Evolutionary conservation across 2,888 invertebrate species (phyloP).

Genomic region (Pseudeuparius sepicola): DNA sequence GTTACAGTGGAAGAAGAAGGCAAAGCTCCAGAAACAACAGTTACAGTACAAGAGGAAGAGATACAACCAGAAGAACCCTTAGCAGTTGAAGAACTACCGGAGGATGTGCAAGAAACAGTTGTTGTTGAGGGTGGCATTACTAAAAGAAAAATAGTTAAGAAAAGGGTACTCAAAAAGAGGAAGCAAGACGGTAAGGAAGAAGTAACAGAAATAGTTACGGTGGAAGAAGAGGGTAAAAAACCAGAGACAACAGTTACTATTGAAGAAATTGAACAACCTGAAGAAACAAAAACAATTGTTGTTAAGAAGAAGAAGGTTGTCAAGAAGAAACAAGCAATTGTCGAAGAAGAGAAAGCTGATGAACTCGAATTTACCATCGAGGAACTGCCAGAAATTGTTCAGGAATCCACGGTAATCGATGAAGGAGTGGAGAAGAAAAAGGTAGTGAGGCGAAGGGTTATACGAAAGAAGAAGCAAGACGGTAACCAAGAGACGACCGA

Average conservation of each 20-base stretch:
- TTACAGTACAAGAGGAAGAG: conserved; percentile 30
- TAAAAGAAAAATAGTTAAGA: conserved; percentile 27
- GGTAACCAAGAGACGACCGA: conserved; percentile 32
- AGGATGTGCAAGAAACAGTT: conserved; percentile 27
- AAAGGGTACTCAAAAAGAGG: conserved; percentile 31
- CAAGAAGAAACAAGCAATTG: conserved; percentile 32
- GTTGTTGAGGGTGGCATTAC: conserved; percentile 29
- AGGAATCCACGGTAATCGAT: conserved; percentile 24
- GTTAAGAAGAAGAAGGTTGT: conserved; percentile 34
- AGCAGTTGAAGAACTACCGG: conserved; percentile 26
- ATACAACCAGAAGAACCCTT: conserved; percentile 28
- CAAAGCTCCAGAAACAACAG: conserved; percentile 27
- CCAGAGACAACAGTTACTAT: conserved; percentile 32
- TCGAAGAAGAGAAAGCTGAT: conserved; percentile 23
- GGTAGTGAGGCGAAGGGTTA: conserved; percentile 30
- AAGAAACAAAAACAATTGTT: conserved; percentile 35
- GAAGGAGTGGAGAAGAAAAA: conserved; percentile 28
- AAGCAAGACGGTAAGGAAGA: conserved; percentile 37
- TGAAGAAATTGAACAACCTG: conserved; percentile 19
- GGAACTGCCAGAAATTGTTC: conserved; percentile 31
- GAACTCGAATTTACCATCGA: conserved; percentile 29
- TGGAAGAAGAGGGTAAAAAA: conserved; percentile 32
- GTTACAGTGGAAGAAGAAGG: conserved; percentile 31
- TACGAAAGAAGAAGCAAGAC: conserved; percentile 30
- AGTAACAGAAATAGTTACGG: conserved; percentile 33